Conservation (phyloP, 2,113 vertebrate species). For the Rissa tridactyla region DNA sequence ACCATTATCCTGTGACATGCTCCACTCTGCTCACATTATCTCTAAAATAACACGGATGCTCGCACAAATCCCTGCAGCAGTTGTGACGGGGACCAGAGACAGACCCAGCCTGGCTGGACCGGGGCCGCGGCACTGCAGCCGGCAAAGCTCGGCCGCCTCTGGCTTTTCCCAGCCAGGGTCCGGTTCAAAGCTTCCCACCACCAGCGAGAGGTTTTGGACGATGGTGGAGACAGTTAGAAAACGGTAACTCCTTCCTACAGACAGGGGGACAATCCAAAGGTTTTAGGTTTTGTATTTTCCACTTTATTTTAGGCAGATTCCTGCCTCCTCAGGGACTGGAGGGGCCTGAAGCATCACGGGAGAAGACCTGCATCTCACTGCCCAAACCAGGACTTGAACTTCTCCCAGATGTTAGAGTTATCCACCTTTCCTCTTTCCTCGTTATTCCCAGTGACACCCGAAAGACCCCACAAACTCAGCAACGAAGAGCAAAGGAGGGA, state of each 20-base stretch:
- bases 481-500: not conserved
- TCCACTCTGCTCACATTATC: conserved; percentile 65
- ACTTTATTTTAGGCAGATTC: not conserved
- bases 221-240: not conserved
- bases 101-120: not conserved
- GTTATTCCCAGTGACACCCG: not conserved
- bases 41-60: conserved; percentile 59
- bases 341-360: rapidly evolving
- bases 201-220: not conserved
- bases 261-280: rapidly evolving
- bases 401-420: not conserved
- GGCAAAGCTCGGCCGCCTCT: rapidly evolving
- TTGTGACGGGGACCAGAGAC: conserved; percentile 12
- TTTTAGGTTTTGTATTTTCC: not conserved
- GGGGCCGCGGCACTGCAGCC: rapidly evolving
- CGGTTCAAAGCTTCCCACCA: not conserved
- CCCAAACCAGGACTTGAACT: not conserved
- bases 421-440: not conserved
- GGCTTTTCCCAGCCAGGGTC: not conserved
- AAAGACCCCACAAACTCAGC: not conserved
- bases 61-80: conserved; percentile 17
- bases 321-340: not conserved
- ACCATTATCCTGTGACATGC: conserved; percentile 64
- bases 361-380: not conserved
- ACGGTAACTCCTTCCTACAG: rapidly evolving